Conservation (phyloP, 2,888 invertebrate genomes). For the Mythimna loreyi region DNA sequence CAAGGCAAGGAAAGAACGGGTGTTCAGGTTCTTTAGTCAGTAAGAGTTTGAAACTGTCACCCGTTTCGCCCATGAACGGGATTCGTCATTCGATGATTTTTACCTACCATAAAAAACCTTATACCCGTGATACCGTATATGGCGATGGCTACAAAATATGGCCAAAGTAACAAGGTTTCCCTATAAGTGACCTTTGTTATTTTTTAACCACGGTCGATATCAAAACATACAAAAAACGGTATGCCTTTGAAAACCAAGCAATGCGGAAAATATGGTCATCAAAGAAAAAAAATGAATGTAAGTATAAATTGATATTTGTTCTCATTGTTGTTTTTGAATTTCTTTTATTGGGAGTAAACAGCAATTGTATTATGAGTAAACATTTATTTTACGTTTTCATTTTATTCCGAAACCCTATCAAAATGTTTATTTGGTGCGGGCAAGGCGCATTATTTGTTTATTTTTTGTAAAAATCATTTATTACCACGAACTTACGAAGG, state of each 20-base stretch:
- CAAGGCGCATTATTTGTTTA: not conserved
- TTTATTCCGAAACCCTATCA: not conserved
- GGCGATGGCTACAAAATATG: too few relatives aligned
- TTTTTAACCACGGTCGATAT: slow-evolving; percentile 1
- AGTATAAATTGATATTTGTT: slow-evolving; percentile 9
- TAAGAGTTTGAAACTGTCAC: too few relatives aligned
- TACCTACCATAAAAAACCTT: too few relatives aligned
- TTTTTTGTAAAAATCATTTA: not conserved
- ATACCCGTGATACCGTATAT: too few relatives aligned
- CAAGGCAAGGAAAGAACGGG: too few relatives aligned
- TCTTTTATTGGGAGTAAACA: not conserved
- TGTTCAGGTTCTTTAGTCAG: too few relatives aligned
- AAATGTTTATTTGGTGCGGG: not conserved
- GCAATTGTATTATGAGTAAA: not conserved
- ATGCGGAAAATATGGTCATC: slow-evolving; percentile 25
- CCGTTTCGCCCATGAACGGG: too few relatives aligned
- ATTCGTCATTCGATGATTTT: too few relatives aligned
- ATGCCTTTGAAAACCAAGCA: slow-evolving; percentile 9
- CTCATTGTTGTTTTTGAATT: slow-evolving; percentile 21
- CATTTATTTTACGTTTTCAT: not conserved
- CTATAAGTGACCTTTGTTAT: not conserved
- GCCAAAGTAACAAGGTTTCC: not conserved
- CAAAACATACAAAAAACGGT: slow-evolving; percentile 18
- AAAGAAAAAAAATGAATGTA: slow-evolving; percentile 20
- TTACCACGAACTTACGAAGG: not conserved